Evolutionary conservation across 2,888 invertebrate genomes (phyloP).

Genomic region (Drosophila formosana): DNA sequence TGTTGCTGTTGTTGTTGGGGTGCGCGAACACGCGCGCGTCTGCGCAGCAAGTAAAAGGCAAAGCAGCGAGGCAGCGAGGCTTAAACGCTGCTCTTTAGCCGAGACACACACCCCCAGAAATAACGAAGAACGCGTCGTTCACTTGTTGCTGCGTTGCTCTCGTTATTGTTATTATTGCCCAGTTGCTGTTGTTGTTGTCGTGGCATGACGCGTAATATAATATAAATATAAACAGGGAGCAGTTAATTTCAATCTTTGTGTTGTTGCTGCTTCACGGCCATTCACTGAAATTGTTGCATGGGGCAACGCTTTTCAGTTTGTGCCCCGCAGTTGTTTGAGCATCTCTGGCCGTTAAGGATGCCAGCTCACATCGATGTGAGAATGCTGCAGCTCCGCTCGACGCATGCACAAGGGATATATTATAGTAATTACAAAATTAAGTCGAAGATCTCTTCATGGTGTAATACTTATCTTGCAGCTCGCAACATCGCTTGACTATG

Average conservation of each 20-base stretch:
- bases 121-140: conserved; percentile 31
- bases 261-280: conserved; percentile 16
- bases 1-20: conserved; percentile 26
- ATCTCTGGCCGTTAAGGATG: conserved; percentile 69
- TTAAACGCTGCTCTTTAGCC: conserved; percentile 70
- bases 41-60: conserved; percentile 35
- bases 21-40: conserved; percentile 51
- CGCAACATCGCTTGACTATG: conserved; percentile 56
- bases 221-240: conserved; percentile 73
- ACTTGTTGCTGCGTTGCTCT: conserved; percentile 54
- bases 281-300: conserved; percentile 40
- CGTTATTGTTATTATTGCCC: conserved; percentile 2
- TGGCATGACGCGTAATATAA: conserved; percentile 66
- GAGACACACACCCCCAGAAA: conserved; percentile 68
- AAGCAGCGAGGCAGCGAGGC: conserved; percentile 2
- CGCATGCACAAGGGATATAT: conserved; percentile 52
- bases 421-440: conserved; percentile 79
- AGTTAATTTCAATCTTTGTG: conserved; percentile 72
- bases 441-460: conserved; percentile 32
- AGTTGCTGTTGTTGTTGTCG: conserved; percentile 19
- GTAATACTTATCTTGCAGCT: conserved; percentile 45
- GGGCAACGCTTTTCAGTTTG: conserved; percentile 33
- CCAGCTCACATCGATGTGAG: conserved; percentile 55
- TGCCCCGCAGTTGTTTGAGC: conserved; percentile 74
- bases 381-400: conserved; percentile 41